A percentile compares a stretch with the other conserved stretches of the same genome.
Evolutionary conservation across 2,888 invertebrate genomes (phyloP).

Genomic region (Nomada goodeniana): DNA sequence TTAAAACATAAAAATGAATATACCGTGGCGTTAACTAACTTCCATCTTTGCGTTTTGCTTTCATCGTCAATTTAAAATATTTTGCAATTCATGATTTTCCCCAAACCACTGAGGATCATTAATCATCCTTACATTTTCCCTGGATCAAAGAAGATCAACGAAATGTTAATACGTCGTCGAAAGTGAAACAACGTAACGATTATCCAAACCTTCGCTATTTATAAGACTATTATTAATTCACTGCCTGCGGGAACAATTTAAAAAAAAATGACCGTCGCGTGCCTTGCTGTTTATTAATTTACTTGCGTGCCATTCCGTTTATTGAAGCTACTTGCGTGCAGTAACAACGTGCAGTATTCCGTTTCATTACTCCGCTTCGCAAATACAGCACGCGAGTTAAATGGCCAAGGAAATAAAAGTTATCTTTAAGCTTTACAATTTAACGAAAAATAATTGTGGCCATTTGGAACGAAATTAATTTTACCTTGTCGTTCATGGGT

Average conservation of each 20-base stretch:
- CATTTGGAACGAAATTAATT: background rate
- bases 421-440: background rate
- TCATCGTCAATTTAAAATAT: no score
- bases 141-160: background rate
- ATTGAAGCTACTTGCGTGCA: conserved; percentile 29
- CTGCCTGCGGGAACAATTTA: conserved; percentile 21
- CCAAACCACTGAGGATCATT: background rate
- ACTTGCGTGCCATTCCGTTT: conserved; percentile 26
- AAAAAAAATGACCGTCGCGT: conserved; percentile 29
- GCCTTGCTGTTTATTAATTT: conserved; percentile 42
- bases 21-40: no score
- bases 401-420: conserved; percentile 25
- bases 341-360: conserved; percentile 33
- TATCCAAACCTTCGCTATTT: conserved; percentile 1
- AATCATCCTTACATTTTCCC: background rate
- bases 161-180: background rate
- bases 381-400: conserved; percentile 38
- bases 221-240: background rate
- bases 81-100: background rate
- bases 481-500: background rate
- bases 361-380: conserved; percentile 14
- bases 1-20: no score
- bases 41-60: no score
- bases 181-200: background rate
- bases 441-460: background rate